These are phyloP conservation scores for Cassiopea andromeda DNA, from an alignment of 30 jellyfish, hydroid and myxozoan species.

Conservation along the genomic window DNA sequence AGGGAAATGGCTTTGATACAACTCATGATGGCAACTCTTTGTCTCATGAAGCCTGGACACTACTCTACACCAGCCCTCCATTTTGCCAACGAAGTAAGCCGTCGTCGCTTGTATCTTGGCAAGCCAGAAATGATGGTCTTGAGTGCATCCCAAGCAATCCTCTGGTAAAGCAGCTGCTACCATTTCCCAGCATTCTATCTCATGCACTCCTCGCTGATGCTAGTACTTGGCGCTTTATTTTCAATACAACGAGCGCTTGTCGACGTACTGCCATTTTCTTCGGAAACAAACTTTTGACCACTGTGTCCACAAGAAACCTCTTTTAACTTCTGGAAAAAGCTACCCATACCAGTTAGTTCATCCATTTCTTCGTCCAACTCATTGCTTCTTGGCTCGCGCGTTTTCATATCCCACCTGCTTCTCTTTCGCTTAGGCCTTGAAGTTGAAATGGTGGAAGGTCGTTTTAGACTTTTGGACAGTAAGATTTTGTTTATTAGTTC, in stretches of 20 bases:
- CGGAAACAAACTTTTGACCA: background rate
- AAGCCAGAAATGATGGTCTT: no score
- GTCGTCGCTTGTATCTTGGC: no score
- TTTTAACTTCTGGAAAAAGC: conserved; percentile 43
- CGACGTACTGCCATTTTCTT: background rate
- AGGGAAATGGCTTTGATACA: no score
- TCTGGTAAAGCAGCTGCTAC: no score
- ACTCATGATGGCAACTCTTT: no score
- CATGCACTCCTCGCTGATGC: no score
- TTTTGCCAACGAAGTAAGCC: no score
- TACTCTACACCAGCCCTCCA: no score
- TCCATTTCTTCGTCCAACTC: conserved; percentile 57
- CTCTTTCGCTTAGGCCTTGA: conserved; percentile 34
- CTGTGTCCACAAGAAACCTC: conserved; percentile 12
- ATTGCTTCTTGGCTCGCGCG: conserved; percentile 7
- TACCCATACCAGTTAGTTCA: conserved; percentile 59
- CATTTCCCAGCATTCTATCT: no score
- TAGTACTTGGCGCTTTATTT: background rate
- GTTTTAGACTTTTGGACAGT: conserved; percentile 47
- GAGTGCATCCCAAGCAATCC: no score
- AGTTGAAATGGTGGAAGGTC: conserved; percentile 22
- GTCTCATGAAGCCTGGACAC: no score
- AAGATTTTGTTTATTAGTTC: background rate
- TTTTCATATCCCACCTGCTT: conserved; percentile 76
- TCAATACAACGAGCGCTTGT: background rate